A percentile compares a stretch with the other conserved stretches of the same genome.
Conservation (phyloP, 2,888 invertebrate species). For the Amiota communis region DNA sequence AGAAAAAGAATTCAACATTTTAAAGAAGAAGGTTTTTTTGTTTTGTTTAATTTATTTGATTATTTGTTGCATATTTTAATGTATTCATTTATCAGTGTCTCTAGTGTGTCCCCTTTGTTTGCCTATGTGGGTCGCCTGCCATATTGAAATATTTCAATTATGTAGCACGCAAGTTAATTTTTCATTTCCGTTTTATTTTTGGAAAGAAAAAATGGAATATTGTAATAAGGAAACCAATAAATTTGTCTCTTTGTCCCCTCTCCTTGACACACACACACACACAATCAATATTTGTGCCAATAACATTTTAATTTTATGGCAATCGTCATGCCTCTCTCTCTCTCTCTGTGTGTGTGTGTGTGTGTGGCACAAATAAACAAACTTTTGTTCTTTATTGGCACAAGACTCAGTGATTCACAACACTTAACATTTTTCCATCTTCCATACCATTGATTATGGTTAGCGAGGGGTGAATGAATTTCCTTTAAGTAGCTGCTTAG, state of each 20-base stretch:
- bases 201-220: too few relatives aligned
- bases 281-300: constrained; percentile 7
- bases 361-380: constrained; percentile 20
- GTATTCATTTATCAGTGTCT: neutral
- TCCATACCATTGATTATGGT: too few relatives aligned
- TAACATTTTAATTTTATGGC: constrained; percentile 41
- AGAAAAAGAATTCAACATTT: too few relatives aligned
- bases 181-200: neutral
- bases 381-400: neutral
- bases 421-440: too few relatives aligned
- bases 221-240: neutral
- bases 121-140: neutral
- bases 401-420: neutral
- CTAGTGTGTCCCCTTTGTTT: too few relatives aligned
- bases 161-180: constrained; percentile 57
- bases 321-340: neutral
- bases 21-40: neutral
- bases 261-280: too few relatives aligned
- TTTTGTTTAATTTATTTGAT: neutral
- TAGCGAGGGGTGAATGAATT: too few relatives aligned
- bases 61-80: constrained; percentile 8
- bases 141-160: constrained; percentile 49
- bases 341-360: too few relatives aligned
- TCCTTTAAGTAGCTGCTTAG: too few relatives aligned
- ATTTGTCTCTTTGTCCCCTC: neutral